Base-by-base conservation (phyloP, 2,888 invertebrate genomes). In the Macropis europaea region DNA sequence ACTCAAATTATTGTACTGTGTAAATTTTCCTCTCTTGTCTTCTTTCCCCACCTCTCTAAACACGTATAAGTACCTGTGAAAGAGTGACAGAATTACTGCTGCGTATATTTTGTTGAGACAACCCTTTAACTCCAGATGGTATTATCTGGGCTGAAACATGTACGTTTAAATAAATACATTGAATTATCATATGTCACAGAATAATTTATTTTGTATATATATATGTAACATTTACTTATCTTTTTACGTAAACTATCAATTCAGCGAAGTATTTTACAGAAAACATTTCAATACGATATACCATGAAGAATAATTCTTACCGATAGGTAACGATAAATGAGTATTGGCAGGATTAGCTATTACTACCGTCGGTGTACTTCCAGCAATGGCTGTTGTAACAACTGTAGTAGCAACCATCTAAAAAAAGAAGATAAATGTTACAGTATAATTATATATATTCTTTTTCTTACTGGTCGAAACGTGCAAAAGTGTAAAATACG, bases 261-360 rank as follows among this genome's bases (percentile, higher is more conserved):
- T 40, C 17, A 42, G n/a, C n/a, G n/a, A n/a, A n/a, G n/a, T n/a
- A n/a, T n/a, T n/a, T 19, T 42, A 28, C 56, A 17, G n/a, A 40
- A 63, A 63, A 26, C 40, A 57, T 9, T 36, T 43, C 24, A 15
- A 48, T 6, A 17, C n/a, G 2, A 19, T 36, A 54, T 42, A 36
- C 11, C 4, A 24, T 17, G 24, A 15, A 30, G 34, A 30, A 47
- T 42, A 30, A 43, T 57, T 62, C 84, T 76, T 82, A 90, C 90
- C 89, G 75, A 90, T 89, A 83, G 90, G 90, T 79, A 90, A 84
- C 74, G 90, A 90, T 67, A 90, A 87, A 81, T 89, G 89, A 87
- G 90, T 86, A 89, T 89, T 90, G 80, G 89, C 86, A 87, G 90
- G 87, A 87, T 90, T 90, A 61, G 90, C 88, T 77, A 90, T 88